A percentile compares a stretch with the other conserved stretches of the same genome.
Evolutionary conservation across 2,113 vertebrate species (phyloP).

Genomic region (Cyprinodon variegatus): DNA sequence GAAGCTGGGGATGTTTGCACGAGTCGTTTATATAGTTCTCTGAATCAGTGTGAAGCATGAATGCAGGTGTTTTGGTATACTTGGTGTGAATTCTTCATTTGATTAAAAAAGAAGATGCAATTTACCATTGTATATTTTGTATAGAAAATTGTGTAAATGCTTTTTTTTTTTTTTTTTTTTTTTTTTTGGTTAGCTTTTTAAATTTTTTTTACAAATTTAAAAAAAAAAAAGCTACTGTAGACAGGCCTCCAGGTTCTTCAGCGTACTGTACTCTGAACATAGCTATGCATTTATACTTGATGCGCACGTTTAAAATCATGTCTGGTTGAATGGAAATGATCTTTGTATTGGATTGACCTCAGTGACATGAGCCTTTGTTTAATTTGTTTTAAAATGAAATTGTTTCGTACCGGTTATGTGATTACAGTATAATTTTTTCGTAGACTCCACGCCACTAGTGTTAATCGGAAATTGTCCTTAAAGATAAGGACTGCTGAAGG

Average conservation of each 20-base stretch:
- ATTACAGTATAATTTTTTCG: neutral
- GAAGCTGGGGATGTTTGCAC: neutral
- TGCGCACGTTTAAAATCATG: neutral
- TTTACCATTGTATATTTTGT: neutral
- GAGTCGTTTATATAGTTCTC: neutral
- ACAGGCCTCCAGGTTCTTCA: neutral
- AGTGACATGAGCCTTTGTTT: slow-evolving; percentile 1
- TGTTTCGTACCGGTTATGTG: slow-evolving; percentile 1
- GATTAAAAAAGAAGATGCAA: neutral
- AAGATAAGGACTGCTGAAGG: no score
- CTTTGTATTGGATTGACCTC: slow-evolving; percentile 1
- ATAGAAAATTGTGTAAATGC: neutral
- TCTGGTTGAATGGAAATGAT: neutral
- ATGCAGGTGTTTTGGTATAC: neutral
- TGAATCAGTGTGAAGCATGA: neutral
- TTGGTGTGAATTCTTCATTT: neutral
- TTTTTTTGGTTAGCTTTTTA: neutral
- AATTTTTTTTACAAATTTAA: slow-evolving; percentile 11
- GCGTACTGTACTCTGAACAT: neutral
- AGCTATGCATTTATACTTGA: slow-evolving; percentile 9
- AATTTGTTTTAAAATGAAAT: neutral
- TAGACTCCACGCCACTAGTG: neutral
- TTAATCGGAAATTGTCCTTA: neutral
- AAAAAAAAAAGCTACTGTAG: slow-evolving; percentile 36
- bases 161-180: neutral